Conservation (phyloP, 2,888 invertebrate species). For the Hecatera dysodea region DNA sequence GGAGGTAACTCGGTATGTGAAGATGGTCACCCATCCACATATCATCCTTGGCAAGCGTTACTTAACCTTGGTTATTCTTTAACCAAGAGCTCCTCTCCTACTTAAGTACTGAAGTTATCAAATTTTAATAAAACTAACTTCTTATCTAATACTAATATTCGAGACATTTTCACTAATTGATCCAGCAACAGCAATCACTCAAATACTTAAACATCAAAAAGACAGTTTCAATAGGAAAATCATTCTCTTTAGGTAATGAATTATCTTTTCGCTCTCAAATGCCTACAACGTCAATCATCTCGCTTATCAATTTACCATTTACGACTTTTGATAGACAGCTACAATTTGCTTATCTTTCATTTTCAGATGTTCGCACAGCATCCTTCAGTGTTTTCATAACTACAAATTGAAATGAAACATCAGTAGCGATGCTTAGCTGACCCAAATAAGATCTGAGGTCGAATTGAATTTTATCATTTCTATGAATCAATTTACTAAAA, state of each 20-base stretch:
- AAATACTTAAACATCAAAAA: conserved; percentile 23
- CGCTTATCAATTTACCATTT: conserved; percentile 28
- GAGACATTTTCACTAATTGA: neutral
- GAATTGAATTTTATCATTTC: conserved; percentile 42
- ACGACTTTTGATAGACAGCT: conserved; percentile 5
- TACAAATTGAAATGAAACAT: conserved; percentile 43
- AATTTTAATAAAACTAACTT: too few relatives aligned
- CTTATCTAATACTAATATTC: neutral
- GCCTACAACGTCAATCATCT: conserved; percentile 4
- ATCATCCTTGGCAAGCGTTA: too few relatives aligned
- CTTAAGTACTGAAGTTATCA: too few relatives aligned
- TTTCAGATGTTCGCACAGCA: conserved; percentile 36
- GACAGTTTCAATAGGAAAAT: conserved; percentile 14
- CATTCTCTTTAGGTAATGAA: conserved; percentile 16
- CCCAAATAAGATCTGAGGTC: conserved; percentile 46
- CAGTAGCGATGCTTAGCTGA: conserved; percentile 32
- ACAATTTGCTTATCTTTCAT: conserved; percentile 32
- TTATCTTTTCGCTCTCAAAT: conserved; percentile 24
- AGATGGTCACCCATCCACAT: too few relatives aligned
- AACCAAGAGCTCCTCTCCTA: too few relatives aligned
- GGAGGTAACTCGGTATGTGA: too few relatives aligned
- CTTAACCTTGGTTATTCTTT: too few relatives aligned
- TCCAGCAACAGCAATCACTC: conserved; percentile 3
- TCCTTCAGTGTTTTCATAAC: conserved; percentile 28
- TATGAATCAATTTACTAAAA: conserved; percentile 56